These are phyloP conservation scores for Rhinogobio ventralis DNA, from an alignment of 2,797 vertebrate species.

Conservation along the genomic window DNA sequence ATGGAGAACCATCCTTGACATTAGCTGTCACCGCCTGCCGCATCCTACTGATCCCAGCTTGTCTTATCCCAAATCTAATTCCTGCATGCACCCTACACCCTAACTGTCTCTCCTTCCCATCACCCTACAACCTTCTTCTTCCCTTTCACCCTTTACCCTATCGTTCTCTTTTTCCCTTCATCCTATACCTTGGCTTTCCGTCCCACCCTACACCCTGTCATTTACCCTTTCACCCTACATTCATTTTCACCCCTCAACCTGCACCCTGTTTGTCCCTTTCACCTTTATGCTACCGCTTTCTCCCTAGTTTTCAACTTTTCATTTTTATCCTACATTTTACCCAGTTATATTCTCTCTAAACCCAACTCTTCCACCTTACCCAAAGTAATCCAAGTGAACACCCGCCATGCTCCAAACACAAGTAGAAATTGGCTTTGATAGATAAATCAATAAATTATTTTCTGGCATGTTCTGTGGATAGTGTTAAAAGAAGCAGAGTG, in stretches of 20 bases:
- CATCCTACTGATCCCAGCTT: constrained; percentile 65
- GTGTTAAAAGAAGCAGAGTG: neutral
- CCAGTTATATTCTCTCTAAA: neutral
- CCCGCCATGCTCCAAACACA: neutral
- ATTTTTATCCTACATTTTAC: neutral
- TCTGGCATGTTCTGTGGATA: neutral
- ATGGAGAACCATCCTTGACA: constrained; percentile 81
- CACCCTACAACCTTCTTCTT: constrained; percentile 13
- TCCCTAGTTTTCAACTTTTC: neutral
- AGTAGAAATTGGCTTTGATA: neutral
- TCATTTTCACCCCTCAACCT: neutral
- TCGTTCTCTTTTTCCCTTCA: constrained; percentile 17
- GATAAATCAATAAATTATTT: neutral
- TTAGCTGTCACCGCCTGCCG: constrained; percentile 79
- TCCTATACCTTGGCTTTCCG: neutral
- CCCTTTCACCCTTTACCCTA: constrained; percentile 19
- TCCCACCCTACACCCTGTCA: neutral
- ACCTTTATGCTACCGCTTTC: neutral
- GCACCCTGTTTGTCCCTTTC: constrained; percentile 12
- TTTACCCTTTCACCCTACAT: constrained; percentile 10
- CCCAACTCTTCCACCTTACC: neutral
- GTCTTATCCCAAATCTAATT: constrained; percentile 66
- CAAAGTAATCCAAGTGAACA: neutral
- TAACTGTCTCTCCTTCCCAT: constrained; percentile 31
- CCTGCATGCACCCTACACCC: constrained; percentile 50